Evolutionary conservation across 64 coral and sea anemone species (phyloP).

Genomic region (Anthopleura sola): DNA sequence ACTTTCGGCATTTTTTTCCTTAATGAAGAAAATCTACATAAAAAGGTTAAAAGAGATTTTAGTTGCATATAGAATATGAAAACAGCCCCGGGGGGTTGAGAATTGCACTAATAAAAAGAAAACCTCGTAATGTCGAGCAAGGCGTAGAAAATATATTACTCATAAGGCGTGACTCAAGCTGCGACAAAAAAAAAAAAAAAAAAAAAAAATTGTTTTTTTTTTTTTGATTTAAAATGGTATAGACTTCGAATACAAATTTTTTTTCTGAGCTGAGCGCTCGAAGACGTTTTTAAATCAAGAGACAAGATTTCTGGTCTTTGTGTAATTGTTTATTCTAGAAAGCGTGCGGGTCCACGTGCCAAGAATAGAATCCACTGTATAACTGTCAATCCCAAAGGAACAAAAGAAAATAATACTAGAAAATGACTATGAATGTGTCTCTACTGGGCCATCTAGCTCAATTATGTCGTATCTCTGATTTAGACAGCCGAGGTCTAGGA

Average conservation of each 20-base stretch:
- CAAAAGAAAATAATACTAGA: not conserved
- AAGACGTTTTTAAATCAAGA: not conserved
- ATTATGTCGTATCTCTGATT: not conserved
- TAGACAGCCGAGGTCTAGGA: not conserved
- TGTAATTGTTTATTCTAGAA: not conserved
- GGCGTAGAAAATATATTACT: not conserved
- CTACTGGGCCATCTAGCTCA: not conserved
- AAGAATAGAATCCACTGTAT: not conserved
- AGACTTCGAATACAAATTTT: no score
- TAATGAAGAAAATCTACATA: not conserved
- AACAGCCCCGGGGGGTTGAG: not conserved
- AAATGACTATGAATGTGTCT: not conserved
- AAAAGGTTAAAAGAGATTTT: not conserved
- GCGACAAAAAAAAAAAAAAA: not conserved
- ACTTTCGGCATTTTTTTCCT: not conserved
- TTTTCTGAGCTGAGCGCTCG: not conserved
- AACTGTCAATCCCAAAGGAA: not conserved
- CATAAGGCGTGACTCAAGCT: not conserved
- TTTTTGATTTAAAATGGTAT: not conserved
- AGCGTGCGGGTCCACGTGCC: slow-evolving; percentile 14
- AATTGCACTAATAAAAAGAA: not conserved
- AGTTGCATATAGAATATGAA: not conserved
- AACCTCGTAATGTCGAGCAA: not conserved
- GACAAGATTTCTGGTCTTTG: not conserved
- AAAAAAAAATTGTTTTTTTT: not conserved